Conservation (phyloP, 2,113 vertebrate genomes). For the Carassius carassius region DNA sequence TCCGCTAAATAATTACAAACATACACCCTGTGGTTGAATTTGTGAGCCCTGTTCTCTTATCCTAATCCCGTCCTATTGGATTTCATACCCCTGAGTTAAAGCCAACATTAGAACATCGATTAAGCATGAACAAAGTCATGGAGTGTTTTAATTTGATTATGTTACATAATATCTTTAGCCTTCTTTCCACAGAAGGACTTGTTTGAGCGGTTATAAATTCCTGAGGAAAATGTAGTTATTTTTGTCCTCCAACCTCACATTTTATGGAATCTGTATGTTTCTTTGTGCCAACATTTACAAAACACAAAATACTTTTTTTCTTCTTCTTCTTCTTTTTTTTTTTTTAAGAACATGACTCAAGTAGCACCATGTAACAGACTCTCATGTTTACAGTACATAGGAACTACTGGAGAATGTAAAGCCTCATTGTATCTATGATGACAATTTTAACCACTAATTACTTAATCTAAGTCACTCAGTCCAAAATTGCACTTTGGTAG, state of each 20-base stretch:
- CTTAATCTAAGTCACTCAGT: neutral
- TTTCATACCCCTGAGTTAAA: constrained; percentile 51
- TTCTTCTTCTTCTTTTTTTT: neutral
- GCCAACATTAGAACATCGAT: constrained; percentile 52
- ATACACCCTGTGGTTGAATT: constrained; percentile 43
- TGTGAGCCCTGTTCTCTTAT: constrained; percentile 35
- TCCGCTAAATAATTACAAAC: constrained; percentile 49
- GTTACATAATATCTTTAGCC: constrained; percentile 35
- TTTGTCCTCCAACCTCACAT: constrained; percentile 11
- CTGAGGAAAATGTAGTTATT: constrained; percentile 23
- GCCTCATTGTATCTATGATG: neutral
- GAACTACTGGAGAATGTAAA: neutral
- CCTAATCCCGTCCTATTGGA: constrained; percentile 49
- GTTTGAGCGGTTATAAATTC: constrained; percentile 41
- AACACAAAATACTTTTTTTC: neutral
- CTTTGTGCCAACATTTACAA: neutral
- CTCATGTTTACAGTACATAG: neutral
- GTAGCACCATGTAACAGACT: neutral
- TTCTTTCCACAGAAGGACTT: constrained; percentile 38
- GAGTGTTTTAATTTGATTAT: constrained; percentile 54
- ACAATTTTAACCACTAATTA: neutral
- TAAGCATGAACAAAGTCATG: constrained; percentile 49
- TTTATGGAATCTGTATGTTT: neutral
- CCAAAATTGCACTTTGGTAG: neutral
- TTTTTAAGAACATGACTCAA: neutral